Conservation (phyloP, 2,797 vertebrate genomes). For the Mareca strepera region DNA sequence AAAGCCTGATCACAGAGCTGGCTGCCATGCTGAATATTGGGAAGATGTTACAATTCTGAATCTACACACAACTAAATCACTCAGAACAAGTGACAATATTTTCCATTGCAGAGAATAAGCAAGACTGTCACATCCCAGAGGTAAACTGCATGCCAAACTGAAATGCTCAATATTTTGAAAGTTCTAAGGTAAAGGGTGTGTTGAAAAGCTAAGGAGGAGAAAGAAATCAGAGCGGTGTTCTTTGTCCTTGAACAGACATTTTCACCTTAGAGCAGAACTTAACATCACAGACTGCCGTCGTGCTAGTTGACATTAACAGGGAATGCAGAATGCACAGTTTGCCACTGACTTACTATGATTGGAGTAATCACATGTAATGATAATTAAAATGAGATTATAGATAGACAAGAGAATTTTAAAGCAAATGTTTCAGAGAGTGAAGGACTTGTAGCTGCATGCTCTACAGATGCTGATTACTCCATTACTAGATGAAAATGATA, state of each 20-base stretch:
- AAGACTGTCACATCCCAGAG: not conserved
- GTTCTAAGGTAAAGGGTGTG: not conserved
- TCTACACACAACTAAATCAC: not conserved
- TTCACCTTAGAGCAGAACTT: not conserved
- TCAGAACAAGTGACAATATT: not conserved
- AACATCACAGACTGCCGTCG: not conserved
- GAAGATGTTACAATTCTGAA: not conserved
- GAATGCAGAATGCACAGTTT: conserved; percentile 48
- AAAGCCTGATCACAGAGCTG: not conserved
- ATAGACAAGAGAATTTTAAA: conserved; percentile 36
- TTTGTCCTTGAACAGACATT: conserved; percentile 21
- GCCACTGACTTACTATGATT: conserved; percentile 34
- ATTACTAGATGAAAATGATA: conserved; percentile 12
- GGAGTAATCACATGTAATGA: conserved; percentile 30
- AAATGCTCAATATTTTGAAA: not conserved
- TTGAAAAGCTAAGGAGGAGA: not conserved
- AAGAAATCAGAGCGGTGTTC: not conserved
- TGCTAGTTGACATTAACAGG: not conserved
- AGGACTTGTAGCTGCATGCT: not conserved
- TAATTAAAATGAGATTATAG: conserved; percentile 57
- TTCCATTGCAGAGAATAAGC: not conserved
- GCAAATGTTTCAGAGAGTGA: not conserved
- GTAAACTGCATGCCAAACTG: not conserved
- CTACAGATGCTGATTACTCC: conserved; percentile 15
- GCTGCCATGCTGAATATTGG: not conserved